Conservation (phyloP, 1,140 invertebrate genomes). For the Drosophila fuyamai region DNA sequence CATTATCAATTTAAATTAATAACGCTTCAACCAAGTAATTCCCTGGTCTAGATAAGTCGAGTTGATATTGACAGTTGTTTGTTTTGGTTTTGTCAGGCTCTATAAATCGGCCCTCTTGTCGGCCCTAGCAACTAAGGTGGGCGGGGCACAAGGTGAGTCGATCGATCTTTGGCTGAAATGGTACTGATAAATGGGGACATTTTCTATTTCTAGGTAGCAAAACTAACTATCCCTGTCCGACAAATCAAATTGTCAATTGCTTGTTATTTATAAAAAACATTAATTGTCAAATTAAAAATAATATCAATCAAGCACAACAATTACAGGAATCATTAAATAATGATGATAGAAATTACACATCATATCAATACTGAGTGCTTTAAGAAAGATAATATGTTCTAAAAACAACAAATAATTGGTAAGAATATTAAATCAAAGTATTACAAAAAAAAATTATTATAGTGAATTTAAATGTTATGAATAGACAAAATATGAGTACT, state of each 20-base stretch:
- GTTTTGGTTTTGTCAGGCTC: constrained; percentile 59
- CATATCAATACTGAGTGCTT: too few relatives aligned
- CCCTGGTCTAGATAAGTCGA: constrained; percentile 55
- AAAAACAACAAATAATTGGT: too few relatives aligned
- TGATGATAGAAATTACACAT: too few relatives aligned
- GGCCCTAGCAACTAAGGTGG: constrained; percentile 48
- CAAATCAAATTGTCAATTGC: background rate
- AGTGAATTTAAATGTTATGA: too few relatives aligned
- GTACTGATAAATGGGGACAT: constrained; percentile 18
- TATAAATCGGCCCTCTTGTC: constrained; percentile 56
- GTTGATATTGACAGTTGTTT: constrained; percentile 63
- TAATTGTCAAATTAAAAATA: too few relatives aligned
- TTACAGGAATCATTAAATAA: background rate
- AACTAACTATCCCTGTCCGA: constrained; percentile 1
- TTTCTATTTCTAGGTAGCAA: constrained; percentile 20
- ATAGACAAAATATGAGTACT: too few relatives aligned
- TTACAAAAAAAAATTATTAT: too few relatives aligned
- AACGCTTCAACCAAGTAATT: constrained; percentile 69
- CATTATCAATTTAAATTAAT: constrained; percentile 77
- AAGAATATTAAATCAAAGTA: too few relatives aligned
- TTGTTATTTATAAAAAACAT: background rate
- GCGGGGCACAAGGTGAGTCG: background rate
- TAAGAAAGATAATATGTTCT: too few relatives aligned
- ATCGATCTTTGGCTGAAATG: constrained; percentile 18
- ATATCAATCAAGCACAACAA: background rate